Evolutionary conservation across 2,888 invertebrate species (phyloP).

Genomic region (Melinaea menophilus): DNA sequence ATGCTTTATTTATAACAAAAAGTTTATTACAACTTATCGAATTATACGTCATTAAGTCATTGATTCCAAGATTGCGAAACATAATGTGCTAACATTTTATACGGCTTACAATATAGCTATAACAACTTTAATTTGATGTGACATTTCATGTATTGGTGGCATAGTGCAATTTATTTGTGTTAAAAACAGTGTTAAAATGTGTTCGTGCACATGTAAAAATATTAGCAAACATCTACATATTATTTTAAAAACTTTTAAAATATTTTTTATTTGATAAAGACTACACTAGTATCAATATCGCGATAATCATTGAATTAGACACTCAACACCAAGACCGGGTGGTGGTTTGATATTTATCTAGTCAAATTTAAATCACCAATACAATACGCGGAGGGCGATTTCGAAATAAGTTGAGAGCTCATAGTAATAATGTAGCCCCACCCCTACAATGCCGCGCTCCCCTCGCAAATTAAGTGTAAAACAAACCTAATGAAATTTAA

Average conservation of each 20-base stretch:
- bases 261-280: too few species aligned
- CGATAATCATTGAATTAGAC: constrained; percentile 24
- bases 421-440: constrained; percentile 62
- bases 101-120: too few species aligned
- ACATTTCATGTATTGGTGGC: too few species aligned
- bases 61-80: not conserved
- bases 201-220: too few species aligned
- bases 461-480: constrained; percentile 78
- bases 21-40: constrained; percentile 11
- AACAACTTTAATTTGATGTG: too few species aligned
- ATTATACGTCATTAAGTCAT: constrained; percentile 4
- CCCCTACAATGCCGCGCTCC: constrained; percentile 64
- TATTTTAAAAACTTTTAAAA: too few species aligned
- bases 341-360: constrained; percentile 54
- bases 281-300: constrained; percentile 19
- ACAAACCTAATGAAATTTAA: constrained; percentile 79
- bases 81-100: too few species aligned
- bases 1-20: constrained; percentile 30
- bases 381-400: constrained; percentile 60
- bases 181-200: too few species aligned
- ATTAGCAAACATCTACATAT: too few species aligned
- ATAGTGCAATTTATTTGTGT: too few species aligned
- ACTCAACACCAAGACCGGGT: constrained; percentile 39
- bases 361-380: constrained; percentile 68
- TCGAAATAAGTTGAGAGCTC: constrained; percentile 60